Conservation (phyloP, 2,797 vertebrate species). For the Enteromius radiatus region DNA sequence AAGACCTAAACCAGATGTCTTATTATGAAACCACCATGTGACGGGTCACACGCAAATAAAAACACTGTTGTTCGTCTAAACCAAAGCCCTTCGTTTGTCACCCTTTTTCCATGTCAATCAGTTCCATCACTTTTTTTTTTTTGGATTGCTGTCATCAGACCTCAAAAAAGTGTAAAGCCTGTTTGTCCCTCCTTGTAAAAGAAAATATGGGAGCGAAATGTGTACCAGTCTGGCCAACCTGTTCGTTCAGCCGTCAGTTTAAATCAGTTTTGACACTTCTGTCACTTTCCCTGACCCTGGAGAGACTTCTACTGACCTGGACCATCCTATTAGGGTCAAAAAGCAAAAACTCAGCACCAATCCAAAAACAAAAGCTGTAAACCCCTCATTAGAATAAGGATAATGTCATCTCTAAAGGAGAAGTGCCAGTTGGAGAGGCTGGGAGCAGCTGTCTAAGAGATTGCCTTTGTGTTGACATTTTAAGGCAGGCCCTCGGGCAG, state of each 20-base stretch:
- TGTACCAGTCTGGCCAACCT: constrained; percentile 52
- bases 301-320: constrained; percentile 76
- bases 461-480: constrained; percentile 77
- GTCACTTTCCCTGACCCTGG: constrained; percentile 80
- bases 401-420: constrained; percentile 73
- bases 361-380: constrained; percentile 79
- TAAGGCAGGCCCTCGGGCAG: constrained; percentile 78
- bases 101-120: constrained; percentile 53
- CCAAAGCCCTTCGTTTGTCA: neutral
- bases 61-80: constrained; percentile 32
- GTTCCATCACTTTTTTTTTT: constrained; percentile 38
- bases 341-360: constrained; percentile 74
- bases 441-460: constrained; percentile 76
- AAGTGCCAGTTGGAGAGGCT: constrained; percentile 76
- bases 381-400: constrained; percentile 80
- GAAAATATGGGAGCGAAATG: constrained; percentile 47
- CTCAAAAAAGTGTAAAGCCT: constrained; percentile 40
- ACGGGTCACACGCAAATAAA: constrained; percentile 41
- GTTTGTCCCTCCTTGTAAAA: constrained; percentile 37
- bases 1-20: neutral
- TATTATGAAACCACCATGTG: constrained; percentile 3
- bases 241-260: constrained; percentile 58
- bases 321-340: constrained; percentile 74
- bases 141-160: constrained; percentile 38
- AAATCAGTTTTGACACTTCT: constrained; percentile 80